Evolutionary conservation across 92 coral and sea anemone genomes (phyloP).

Genomic region (Isaurus tuberculatus): DNA sequence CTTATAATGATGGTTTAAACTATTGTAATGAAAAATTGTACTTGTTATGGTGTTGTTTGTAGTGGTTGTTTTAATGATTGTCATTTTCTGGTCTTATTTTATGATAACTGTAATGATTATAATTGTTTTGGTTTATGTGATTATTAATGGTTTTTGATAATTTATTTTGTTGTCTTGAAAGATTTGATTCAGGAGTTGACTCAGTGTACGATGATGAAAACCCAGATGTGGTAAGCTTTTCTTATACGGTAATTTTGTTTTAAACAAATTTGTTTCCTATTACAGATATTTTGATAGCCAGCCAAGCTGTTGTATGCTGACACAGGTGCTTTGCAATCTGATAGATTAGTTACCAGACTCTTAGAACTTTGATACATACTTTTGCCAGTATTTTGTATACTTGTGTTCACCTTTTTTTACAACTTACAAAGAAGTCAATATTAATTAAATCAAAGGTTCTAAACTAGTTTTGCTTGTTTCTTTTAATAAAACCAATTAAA

Average conservation of each 20-base stretch:
- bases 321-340: too few relatives aligned
- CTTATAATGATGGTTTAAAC: too few relatives aligned
- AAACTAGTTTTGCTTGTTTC: too few relatives aligned
- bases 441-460: too few relatives aligned
- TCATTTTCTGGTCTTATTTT: background rate
- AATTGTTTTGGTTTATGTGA: background rate
- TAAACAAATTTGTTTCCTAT: background rate
- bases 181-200: slow-evolving; percentile 99
- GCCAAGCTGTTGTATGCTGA: too few relatives aligned
- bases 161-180: slow-evolving; percentile 51
- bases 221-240: slow-evolving; percentile 74
- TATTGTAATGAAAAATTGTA: too few relatives aligned
- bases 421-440: too few relatives aligned
- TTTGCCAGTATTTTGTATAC: too few relatives aligned
- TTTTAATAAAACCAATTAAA: too few relatives aligned
- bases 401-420: too few relatives aligned
- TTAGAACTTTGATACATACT: too few relatives aligned
- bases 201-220: slow-evolving; percentile 97
- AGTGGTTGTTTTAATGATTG: background rate
- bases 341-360: too few relatives aligned
- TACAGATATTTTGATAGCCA: background rate
- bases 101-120: background rate
- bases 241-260: background rate
- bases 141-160: background rate
- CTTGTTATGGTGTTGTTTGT: background rate